Conservation (phyloP, 1,140 invertebrate species). For the Panulirus ornatus region DNA sequence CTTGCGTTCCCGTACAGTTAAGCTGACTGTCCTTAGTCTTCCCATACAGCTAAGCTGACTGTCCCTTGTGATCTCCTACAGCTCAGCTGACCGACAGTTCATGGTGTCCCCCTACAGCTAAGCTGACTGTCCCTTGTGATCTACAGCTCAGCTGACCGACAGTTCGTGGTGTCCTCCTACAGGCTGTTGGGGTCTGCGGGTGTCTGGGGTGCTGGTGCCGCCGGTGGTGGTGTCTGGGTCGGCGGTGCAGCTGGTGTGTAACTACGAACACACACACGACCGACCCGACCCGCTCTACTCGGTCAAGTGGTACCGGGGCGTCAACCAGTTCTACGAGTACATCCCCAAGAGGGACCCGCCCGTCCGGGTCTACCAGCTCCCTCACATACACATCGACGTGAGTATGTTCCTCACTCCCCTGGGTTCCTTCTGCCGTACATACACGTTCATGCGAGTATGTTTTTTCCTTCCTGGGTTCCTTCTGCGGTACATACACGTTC, state of each 20-base stretch:
- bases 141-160: background rate
- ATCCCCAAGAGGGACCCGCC: slow-evolving; percentile 22
- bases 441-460: too few relatives aligned
- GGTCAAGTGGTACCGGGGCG: slow-evolving; percentile 55
- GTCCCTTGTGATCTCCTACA: too few relatives aligned
- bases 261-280: slow-evolving; percentile 46
- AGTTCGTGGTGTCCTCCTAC: background rate
- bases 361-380: slow-evolving; percentile 40
- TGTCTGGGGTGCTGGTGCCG: slow-evolving; percentile 53
- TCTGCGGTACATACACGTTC: background rate
- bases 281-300: slow-evolving; percentile 56
- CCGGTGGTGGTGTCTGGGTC: slow-evolving; percentile 46
- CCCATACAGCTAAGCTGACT: too few relatives aligned
- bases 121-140: too few relatives aligned
- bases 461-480: too few relatives aligned
- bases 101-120: too few relatives aligned
- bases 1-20: too few relatives aligned
- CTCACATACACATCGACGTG: slow-evolving; percentile 47
- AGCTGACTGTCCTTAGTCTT: too few relatives aligned
- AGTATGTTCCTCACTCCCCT: background rate
- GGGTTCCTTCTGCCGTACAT: background rate
- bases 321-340: slow-evolving; percentile 64
- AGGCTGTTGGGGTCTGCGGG: slow-evolving; percentile 36
- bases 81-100: too few relatives aligned
- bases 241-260: slow-evolving; percentile 42